Evolutionary conservation across 2,888 invertebrate species (phyloP), one percentile per base, ranked within the genome.

Genomic region (Synergus laeviventris): DNA sequence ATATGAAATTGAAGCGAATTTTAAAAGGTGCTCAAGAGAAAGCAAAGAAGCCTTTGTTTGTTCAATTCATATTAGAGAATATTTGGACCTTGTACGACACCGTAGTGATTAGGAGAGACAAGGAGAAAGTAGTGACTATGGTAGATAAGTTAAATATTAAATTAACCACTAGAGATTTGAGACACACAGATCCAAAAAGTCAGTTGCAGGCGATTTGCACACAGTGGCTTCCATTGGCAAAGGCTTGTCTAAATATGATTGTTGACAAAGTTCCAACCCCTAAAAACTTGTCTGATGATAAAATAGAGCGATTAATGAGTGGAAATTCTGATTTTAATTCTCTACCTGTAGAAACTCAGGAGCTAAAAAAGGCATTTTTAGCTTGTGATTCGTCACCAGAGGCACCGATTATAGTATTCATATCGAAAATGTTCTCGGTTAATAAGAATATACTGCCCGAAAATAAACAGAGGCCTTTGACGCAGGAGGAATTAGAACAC

Each of bases 21-120:
- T 92, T 95, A 92, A 94, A 94, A 88, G 98, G 98, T 2, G 99
- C 99, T 7, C 96, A 97, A 91, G 96, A 96, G 83, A 97, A 97
- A 89, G 97, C 96, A 0, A 98, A 98, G 89, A 97, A 96, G 86
- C 97, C 98, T 0, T 91, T 99, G 82, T 99, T 99, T 91, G 97
- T 97, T 1, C 97, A 97, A 90, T 93, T 99, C 66, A 94, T 98
- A 75, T 92, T 99, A 79, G 98, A 98, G 86, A 98, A 97, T 86
- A 93, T 99, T 64, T 97, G 98, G 96, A 93, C 95, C 82, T 92
- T 98, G 39, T 99, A 99, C 90, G 96, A 98, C 78, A 95, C 95
- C 0, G 93, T 98, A 76, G 93, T 94, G 3, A 90, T 96, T 16
- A 92, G 95, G 83, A 95, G 95, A 91, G 96, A 97, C 83, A 95